Base-by-base conservation (phyloP, 2,888 invertebrate genomes). In the Metalampra italica region DNA sequence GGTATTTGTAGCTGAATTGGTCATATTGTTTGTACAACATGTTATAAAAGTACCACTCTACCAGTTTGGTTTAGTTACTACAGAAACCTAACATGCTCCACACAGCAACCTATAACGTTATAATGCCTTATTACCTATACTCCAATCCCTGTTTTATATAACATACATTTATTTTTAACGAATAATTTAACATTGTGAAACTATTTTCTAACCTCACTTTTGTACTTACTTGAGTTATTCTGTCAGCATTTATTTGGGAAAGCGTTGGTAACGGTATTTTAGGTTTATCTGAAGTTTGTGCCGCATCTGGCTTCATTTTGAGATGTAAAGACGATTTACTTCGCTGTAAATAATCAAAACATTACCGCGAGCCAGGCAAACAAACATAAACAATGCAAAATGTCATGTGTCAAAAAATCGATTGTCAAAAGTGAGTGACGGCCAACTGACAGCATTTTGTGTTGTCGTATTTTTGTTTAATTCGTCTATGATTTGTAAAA, bases 211-310 rank as follows among this genome's bases (percentile, higher is more conserved):
- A 76, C 76, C 78, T 75, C 57, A 73, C 57, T 55, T 52, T 45
- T 8, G 12, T 55, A 65, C 80, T 78, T 90, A 96, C 96, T 91
- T 95, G 94, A 58, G 97, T 97, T 62, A 98, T 95, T 72, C 94
- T 91, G 76, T 98, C 98, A 0, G 96, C 91, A 80, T 96, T 97
- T 47, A 98, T 96, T 85, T 98, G 97, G 53, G 96, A 95, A 29
- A 97, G 93, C 0, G 97, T 97, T 11, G 94, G 95, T 43, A 94
- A 91, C 11, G 93, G 91, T 67, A 91, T 80, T 81, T 91, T 91
- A 13, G 85, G 79, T 66, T 89, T 88, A 49, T 87, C 86, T 9
- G 75, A 60, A 22, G 78, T 52, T 43, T 70, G 57, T 32, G 68
- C 65, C 15, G 66, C 54, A 36, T 88, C 88, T 8, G 55, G 62